A percentile compares a stretch with the other conserved stretches of the same genome.
Conservation (phyloP, 2,113 vertebrate genomes). For the Mesitornis unicolor region DNA sequence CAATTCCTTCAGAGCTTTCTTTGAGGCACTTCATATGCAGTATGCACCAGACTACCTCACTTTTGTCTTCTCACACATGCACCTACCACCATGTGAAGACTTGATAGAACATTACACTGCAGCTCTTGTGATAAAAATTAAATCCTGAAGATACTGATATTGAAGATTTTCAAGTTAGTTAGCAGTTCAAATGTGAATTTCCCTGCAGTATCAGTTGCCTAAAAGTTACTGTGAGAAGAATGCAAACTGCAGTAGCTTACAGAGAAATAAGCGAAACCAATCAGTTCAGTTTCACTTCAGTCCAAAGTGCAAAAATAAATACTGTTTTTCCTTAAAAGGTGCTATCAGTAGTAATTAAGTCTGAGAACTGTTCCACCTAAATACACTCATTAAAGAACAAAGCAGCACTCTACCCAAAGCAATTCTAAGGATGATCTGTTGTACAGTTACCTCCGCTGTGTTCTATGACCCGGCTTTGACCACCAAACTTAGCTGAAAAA, state of each 20-base stretch:
- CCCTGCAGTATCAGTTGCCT: not conserved
- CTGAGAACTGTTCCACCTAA: not conserved
- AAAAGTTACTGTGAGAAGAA: not conserved
- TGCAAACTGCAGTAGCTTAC: not conserved
- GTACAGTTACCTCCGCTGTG: not conserved
- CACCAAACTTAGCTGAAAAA: not conserved
- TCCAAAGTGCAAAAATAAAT: slow-evolving; percentile 61
- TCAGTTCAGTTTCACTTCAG: not conserved
- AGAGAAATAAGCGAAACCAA: not conserved
- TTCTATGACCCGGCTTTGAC: not conserved
- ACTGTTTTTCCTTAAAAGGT: slow-evolving; percentile 25
- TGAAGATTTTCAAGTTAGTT: not conserved
- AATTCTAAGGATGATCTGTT: not conserved
- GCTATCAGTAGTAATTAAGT: slow-evolving; percentile 32
- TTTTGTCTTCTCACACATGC: not conserved
- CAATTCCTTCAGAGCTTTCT: not conserved
- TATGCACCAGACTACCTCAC: not conserved
- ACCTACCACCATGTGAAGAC: not conserved
- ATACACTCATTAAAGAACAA: not conserved
- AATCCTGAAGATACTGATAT: not conserved
- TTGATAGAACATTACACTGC: not conserved
- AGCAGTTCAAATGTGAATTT: not conserved
- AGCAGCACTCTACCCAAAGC: not conserved
- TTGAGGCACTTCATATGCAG: slow-evolving; percentile 38
- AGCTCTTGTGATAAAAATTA: not conserved